Conservation (phyloP, 2,113 vertebrate species). For the Turdus rufiventris region DNA sequence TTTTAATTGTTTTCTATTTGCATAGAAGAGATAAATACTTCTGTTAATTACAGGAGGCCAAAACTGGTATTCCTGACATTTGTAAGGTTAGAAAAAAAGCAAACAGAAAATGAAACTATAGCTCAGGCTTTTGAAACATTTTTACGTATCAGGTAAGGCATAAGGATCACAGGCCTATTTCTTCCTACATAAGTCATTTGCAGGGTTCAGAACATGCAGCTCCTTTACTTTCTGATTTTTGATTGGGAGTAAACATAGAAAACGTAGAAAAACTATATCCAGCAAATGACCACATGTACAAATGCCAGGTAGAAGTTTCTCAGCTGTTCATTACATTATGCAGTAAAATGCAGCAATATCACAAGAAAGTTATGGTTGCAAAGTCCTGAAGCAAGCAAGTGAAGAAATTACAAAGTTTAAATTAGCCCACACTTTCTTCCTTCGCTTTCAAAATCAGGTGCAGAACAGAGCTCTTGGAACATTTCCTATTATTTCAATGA, state of each 20-base stretch:
- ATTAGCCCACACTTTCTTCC: neutral
- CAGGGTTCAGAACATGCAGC: neutral
- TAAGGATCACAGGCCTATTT: neutral
- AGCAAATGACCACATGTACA: neutral
- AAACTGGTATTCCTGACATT: neutral
- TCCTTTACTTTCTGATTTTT: neutral
- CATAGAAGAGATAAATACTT: neutral
- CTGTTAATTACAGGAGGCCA: neutral
- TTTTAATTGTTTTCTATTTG: neutral
- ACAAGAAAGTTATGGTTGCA: neutral
- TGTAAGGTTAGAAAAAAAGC: neutral
- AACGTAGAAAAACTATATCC: neutral
- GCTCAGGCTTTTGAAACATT: neutral
- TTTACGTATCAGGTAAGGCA: neutral
- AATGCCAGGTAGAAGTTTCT: neutral
- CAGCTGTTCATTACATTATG: neutral
- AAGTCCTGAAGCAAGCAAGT: neutral
- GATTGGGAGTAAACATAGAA: neutral
- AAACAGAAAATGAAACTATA: neutral
- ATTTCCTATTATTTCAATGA: neutral
- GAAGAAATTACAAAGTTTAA: neutral
- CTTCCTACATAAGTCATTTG: neutral
- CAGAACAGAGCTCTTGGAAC: neutral
- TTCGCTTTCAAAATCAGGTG: neutral
- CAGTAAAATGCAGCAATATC: conserved; percentile 1